Evolutionary conservation across 2,113 vertebrate species (phyloP), one percentile per base, ranked within the genome.

Genomic region (Rhinogobius similis): DNA sequence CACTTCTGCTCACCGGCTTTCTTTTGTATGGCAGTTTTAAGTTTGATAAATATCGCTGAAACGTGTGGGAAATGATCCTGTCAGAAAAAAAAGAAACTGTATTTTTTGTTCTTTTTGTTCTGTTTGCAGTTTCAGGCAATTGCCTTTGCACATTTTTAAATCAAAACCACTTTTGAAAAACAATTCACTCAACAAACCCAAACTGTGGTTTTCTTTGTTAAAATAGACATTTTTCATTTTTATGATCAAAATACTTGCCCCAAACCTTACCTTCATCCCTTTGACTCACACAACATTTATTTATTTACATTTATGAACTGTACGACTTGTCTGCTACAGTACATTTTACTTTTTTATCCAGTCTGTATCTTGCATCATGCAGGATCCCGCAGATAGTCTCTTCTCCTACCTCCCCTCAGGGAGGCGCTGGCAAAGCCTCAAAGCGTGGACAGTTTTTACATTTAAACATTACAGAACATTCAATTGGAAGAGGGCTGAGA

Each of bases 1-100:
- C 58, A 61, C 58, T 61, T 61, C 20, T 36, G 58, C 58, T 61
- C 58, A 61, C 16, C 38, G 58, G 1, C 29, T 61, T n/a, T 20
- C 50, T 67, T 70, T 4, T 44, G 1, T 13, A 6, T 68, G 36
- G 46, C 13, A 32, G 58, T 9, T 36, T 36, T 36, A 38, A 61
- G 18, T 36, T 36, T 61, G 58, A 61, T 61, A 61, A 61, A 61
- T 38, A 36, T 36, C 10, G 2, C 58, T 20, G 58, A n/a, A 38
- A 61, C 12, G 65, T 64, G 38, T 20, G 58, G 67, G 39, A 63
- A 67, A 24, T 55, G 21, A 55, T 29, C 29, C 44, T 79, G 74
- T 52, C 44, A 62, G 23, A 16, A 2, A 36, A n/a, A 36, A 36
- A 36, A 36, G 32, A 13, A 65, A 72, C 61, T 23, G 4, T 3